Conservation (phyloP, 2,797 vertebrate species). For the Botia kubotai region DNA sequence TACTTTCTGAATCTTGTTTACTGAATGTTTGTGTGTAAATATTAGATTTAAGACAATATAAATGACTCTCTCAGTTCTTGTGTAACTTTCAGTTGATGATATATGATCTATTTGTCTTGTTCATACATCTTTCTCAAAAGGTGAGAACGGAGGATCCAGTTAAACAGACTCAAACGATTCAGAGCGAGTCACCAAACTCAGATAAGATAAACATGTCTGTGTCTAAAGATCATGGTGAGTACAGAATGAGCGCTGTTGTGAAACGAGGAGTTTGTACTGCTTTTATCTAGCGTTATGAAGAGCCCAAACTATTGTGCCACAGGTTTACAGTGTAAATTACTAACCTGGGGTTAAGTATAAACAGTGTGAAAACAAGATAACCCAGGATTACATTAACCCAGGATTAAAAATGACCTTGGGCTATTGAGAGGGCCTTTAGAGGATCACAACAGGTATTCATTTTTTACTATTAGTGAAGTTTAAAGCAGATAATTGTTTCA, state of each 20-base stretch:
- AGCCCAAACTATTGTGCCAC: background rate
- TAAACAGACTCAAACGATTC: conserved; percentile 60
- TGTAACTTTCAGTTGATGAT: background rate
- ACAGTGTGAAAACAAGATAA: too few species aligned
- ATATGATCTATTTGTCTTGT: background rate
- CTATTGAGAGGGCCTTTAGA: background rate
- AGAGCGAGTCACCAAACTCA: conserved; percentile 17
- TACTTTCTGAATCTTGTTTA: background rate
- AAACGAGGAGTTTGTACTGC: background rate
- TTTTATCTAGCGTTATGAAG: background rate
- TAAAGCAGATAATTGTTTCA: conserved; percentile 60
- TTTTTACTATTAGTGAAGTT: background rate
- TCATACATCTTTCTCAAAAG: conserved; percentile 61
- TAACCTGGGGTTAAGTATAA: background rate
- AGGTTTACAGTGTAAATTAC: background rate
- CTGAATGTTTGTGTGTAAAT: background rate
- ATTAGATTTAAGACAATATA: background rate
- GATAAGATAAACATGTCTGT: conserved; percentile 33
- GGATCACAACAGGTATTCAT: background rate
- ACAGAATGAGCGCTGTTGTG: background rate
- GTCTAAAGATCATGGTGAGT: conserved; percentile 48
- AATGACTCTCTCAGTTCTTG: background rate
- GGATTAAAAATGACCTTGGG: background rate
- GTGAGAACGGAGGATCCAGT: conserved; percentile 60
- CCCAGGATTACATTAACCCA: too few species aligned